Base-by-base conservation (phyloP, 2,797 vertebrate genomes). In the Syngnathus rostellatus region DNA sequence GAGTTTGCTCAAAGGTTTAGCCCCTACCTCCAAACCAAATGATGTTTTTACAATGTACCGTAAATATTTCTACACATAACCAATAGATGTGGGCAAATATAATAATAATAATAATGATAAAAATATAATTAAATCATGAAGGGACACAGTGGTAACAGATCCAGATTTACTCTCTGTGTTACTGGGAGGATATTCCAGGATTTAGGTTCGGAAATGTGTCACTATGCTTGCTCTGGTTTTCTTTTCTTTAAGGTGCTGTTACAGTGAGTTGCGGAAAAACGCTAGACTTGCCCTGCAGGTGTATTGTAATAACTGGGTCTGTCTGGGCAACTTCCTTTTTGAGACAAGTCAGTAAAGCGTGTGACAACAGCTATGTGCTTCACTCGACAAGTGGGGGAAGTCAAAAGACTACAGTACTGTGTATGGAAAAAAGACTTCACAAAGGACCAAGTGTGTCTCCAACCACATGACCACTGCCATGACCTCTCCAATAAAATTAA, bases 301-400 rank as follows among this genome's bases (percentile, higher is more conserved):
- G 19, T 81, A 82, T 81, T 77, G 76, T 86, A 85, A 88, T 88
- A 85, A 72, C 77, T 76, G 75, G 80, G 76, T 79, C 83, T 78
- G 76, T 81, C 74, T 75, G 81, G 68, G 68, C 73, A 71, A 71
- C 77, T 69, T 83, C 76, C 81, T 76, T 83, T 86, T 81, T 81
- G 65, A 80, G 68, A 77, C 83, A 86, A 86, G 73, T 86, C 79
- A 82, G 58, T 39, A 40, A 60, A 60, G 70, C 58, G 38, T 60
- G 38, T 10, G 76, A 81, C 77, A 68, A 16, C 81, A 82, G 73
- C 78, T 87, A 71, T 77, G 75, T 31, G 54, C 54, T 25, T 55
- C n/a, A 6, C 54, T 31, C 12, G 6, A 16, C 54, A 37, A 61
- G n/a, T 14, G 38, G 16, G 40, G 40, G 59, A 21, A 61, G 40